phyloP scores from a whole-genome alignment of 1,140 invertebrate genomes.

The Bombus sylvicola region DNA sequence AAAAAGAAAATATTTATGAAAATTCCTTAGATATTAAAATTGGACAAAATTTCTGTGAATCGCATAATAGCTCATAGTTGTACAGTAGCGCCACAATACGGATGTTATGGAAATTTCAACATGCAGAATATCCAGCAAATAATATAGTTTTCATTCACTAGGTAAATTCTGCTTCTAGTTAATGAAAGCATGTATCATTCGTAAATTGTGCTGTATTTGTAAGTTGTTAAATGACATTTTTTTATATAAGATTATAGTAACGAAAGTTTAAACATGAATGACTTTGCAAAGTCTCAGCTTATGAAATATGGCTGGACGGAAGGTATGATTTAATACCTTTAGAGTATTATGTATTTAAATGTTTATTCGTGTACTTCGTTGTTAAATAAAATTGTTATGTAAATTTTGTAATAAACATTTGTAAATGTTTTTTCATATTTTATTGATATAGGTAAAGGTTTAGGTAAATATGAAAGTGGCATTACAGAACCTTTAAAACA shows the following conservation, averaged over 20 bases:
- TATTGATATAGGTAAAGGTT: conserved; percentile 87
- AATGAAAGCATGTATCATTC: neutral
- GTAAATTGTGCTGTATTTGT: neutral
- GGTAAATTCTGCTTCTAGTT: neutral
- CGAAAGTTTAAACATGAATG: conserved; percentile 63
- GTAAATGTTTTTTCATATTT: neutral
- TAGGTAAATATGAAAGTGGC: conserved; percentile 90
- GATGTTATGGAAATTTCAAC: neutral
- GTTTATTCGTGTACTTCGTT: neutral
- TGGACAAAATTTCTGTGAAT: conserved; percentile 26
- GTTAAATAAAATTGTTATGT: neutral
- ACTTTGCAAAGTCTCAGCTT: conserved; percentile 85
- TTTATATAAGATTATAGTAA: neutral
- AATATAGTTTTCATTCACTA: neutral
- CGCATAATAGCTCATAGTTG: neutral
- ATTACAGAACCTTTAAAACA: conserved; percentile 89
- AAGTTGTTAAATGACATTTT: neutral
- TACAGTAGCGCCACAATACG: neutral
- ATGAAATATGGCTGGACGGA: conserved; percentile 88
- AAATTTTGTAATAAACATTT: neutral
- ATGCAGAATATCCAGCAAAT: neutral
- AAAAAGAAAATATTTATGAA: neutral
- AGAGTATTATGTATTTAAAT: conserved; percentile 16
- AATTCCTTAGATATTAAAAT: neutral
- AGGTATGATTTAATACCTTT: conserved; percentile 80